Base-by-base conservation (phyloP, 2,888 invertebrate species). In the Punctoribates punctum region DNA sequence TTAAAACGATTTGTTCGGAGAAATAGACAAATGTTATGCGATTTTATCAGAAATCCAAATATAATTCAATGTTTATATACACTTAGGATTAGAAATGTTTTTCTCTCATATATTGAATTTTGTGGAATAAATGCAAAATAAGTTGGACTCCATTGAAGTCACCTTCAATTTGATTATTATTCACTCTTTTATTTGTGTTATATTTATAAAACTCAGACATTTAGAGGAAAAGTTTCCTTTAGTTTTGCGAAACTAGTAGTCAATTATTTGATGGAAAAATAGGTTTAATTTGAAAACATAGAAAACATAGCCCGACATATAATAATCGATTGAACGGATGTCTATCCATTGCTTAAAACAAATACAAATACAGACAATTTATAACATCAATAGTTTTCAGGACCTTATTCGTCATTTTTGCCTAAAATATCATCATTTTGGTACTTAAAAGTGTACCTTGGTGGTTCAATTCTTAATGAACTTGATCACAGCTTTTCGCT, bases 221-320 rank as follows among this genome's bases (percentile, higher is more conserved):
- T 57, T 57, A 57, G 23, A 57, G 57, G 57, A n/a, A 57, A 57
- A 25, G n/a, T 57, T 57, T 57, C 23, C 25, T 57, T 57, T 23
- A 25, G 42, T 13, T 57, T 57, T 57, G 4, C 57, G 1, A 57
- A 57, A 57, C 57, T 23, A 57, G 25, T 25, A 57, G 57, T 57
- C 25, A 57, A 57, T 57, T 2, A 57, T 25, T 25, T 20, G n/a
- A 13, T 57, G 25, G 13, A 57, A 42, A 34, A 42, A 42, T 42
- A 42, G 42, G 8, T 42, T 8, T 25, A 11, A 57, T 57, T 57
- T 51, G 1, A 51, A 17, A 51, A 51, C 5, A 51, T 51, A 48
- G 13, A 13, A 54, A 20, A n/a, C n/a, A n/a, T n/a, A 23, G 57
- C 8, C 25, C 23, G 25, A 57, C 57, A 57, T 25, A 6, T 57